A percentile compares a stretch with the other conserved stretches of the same genome.
These are phyloP conservation scores for Bubo bubo DNA, from an alignment of 2,113 vertebrate genomes.

Conservation along the genomic window DNA sequence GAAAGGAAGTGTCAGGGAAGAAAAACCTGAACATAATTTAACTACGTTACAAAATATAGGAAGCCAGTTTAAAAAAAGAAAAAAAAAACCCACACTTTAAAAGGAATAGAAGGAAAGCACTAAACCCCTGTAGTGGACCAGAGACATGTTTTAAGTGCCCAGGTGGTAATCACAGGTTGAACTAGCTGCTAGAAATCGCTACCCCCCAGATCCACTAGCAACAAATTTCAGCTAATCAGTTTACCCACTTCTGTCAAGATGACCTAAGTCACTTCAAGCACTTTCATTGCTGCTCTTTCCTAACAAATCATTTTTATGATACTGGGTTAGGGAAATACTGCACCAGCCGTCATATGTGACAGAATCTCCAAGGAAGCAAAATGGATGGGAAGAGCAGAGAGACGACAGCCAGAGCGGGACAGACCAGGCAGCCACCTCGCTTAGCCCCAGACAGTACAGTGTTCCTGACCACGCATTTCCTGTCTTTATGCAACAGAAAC, in stretches of 20 bases:
- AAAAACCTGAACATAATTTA: not conserved
- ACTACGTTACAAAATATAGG: not conserved
- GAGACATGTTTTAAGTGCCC: not conserved
- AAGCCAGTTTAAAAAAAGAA: not conserved
- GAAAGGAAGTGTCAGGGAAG: not conserved
- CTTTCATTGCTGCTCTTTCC: not conserved
- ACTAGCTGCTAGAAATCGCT: not conserved
- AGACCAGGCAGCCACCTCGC: not conserved
- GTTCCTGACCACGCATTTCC: not conserved
- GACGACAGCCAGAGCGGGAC: accelerated
- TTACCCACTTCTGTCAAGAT: not conserved
- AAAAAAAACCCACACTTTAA: not conserved
- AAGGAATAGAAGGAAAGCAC: not conserved
- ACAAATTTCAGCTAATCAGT: not conserved
- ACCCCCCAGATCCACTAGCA: accelerated
- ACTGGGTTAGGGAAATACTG: not conserved
- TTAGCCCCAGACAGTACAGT: accelerated
- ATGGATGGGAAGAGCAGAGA: not conserved
- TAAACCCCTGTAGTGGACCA: not conserved
- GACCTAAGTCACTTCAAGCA: not conserved
- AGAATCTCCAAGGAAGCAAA: not conserved
- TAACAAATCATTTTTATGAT: not conserved
- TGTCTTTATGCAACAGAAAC: not conserved
- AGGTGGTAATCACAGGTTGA: not conserved
- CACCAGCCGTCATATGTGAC: not conserved